These are phyloP conservation scores for Ctenopoma kingsleyae DNA, from an alignment of 2,797 vertebrate genomes.

Conservation along the genomic window DNA sequence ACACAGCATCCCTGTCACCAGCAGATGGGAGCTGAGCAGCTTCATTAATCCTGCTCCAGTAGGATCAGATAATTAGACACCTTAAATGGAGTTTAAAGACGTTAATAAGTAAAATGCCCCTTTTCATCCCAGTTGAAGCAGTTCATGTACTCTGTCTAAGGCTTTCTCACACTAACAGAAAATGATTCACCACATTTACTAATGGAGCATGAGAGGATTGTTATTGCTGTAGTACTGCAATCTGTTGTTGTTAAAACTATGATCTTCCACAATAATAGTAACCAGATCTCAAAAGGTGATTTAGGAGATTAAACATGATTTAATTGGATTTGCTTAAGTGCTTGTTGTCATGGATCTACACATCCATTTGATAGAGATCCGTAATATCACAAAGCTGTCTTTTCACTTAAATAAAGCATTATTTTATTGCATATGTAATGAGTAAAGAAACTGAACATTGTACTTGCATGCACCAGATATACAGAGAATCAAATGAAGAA, in stretches of 20 bases:
- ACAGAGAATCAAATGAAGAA: constrained; percentile 14
- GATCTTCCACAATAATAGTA: constrained; percentile 15
- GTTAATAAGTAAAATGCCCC: constrained; percentile 60
- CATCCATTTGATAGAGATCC: background rate
- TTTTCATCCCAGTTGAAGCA: constrained; percentile 39
- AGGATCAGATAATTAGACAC: constrained; percentile 72
- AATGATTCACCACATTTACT: constrained; percentile 31
- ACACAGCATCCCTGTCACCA: constrained; percentile 46
- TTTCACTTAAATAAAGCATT: constrained; percentile 2
- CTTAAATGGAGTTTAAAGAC: constrained; percentile 73
- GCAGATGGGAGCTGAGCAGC: constrained; percentile 68
- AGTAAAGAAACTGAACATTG: constrained; percentile 11
- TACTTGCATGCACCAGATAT: constrained; percentile 1
- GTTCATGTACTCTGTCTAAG: constrained; percentile 4
- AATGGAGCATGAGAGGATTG: constrained; percentile 5
- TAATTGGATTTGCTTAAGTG: constrained; percentile 38
- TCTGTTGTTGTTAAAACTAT: constrained; percentile 15
- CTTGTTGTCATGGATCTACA: background rate
- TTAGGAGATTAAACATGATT: constrained; percentile 21
- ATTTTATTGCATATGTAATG: constrained; percentile 21
- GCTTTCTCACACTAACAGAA: background rate
- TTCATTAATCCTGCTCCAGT: constrained; percentile 71
- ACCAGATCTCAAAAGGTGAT: constrained; percentile 4
- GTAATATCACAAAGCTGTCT: background rate
- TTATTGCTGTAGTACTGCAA: constrained; percentile 8